phyloP scores from a whole-genome alignment of 2,888 invertebrate species.

The Parnassius glacialis region DNA sequence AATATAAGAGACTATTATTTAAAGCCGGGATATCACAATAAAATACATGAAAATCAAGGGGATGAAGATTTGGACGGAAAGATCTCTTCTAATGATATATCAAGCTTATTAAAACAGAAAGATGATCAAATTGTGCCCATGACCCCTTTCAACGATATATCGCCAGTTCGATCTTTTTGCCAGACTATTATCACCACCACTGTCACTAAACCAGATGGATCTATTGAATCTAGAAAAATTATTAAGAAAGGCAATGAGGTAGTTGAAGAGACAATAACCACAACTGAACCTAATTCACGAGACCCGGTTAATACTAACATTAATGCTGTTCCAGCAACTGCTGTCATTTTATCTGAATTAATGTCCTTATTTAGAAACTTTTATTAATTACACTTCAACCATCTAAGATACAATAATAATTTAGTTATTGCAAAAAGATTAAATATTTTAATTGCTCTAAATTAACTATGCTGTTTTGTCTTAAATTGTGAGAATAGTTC shows the following conservation, averaged over 20 bases:
- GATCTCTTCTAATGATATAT: constrained; percentile 68
- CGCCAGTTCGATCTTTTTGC: constrained; percentile 57
- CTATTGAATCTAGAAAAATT: constrained; percentile 64
- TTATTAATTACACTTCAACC: constrained; percentile 40
- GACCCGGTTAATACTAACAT: constrained; percentile 44
- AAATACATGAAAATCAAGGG: constrained; percentile 44
- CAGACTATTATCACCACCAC: constrained; percentile 72
- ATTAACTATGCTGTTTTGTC: too few species aligned
- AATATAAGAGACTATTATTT: constrained; percentile 66
- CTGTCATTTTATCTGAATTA: constrained; percentile 55
- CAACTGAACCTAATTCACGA: constrained; percentile 34
- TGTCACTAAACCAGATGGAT: constrained; percentile 66
- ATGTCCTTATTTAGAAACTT: constrained; percentile 61
- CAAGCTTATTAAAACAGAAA: constrained; percentile 61
- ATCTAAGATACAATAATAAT: too few species aligned
- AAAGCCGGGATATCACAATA: constrained; percentile 65
- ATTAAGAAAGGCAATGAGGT: constrained; percentile 68
- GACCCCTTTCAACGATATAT: constrained; percentile 15
- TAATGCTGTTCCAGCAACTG: constrained; percentile 46
- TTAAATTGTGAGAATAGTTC: too few species aligned
- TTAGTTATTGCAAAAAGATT: too few species aligned
- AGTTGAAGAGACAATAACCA: constrained; percentile 60
- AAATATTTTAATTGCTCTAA: too few species aligned
- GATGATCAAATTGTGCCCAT: constrained; percentile 50
- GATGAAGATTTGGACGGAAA: constrained; percentile 70